Conservation (phyloP, 2,113 vertebrate genomes). For the Tragelaphus imberbis region DNA sequence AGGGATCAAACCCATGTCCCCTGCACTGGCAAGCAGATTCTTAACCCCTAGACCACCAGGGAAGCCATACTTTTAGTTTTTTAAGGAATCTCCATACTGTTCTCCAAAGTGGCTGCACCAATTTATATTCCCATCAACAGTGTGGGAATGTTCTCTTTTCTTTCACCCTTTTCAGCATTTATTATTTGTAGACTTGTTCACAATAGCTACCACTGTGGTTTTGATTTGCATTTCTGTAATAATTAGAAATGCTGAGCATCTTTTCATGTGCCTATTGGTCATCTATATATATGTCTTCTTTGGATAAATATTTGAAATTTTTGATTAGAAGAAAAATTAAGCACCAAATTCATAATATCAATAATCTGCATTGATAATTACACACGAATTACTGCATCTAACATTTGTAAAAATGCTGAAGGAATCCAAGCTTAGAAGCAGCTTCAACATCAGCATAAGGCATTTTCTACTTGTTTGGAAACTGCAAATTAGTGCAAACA, state of each 20-base stretch:
- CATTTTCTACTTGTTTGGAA: background rate
- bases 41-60: background rate
- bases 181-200: background rate
- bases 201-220: background rate
- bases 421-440: background rate
- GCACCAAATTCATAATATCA: background rate
- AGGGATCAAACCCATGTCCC: background rate
- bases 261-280: background rate
- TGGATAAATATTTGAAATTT: background rate
- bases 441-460: background rate
- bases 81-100: background rate
- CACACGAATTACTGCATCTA: background rate
- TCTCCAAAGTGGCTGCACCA: background rate
- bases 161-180: background rate
- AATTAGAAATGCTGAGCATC: background rate
- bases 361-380: background rate
- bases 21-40: background rate
- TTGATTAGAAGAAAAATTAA: background rate
- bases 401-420: background rate
- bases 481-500: background rate
- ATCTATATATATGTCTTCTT: background rate
- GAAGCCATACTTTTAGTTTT: background rate
- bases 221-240: background rate
- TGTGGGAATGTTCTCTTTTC: background rate
- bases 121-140: background rate